Conservation (phyloP, 1,140 invertebrate genomes). For the Drosophila triauraria region DNA sequence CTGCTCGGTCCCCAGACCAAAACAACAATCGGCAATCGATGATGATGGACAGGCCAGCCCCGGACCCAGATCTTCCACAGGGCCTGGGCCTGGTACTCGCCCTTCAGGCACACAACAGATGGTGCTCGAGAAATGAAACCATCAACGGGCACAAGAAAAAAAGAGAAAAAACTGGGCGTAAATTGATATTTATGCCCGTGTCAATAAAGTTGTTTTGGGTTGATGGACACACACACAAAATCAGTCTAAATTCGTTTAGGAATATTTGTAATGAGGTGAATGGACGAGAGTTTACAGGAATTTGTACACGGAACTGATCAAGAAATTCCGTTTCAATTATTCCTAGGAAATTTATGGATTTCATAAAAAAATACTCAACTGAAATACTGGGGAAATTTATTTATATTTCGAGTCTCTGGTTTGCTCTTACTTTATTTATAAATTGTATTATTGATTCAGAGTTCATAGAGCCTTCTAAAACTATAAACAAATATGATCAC, state of each 20-base stretch:
- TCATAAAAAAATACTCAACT: background rate
- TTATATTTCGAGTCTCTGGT: background rate
- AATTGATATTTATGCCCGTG: slow-evolving; percentile 61
- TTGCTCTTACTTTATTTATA: background rate
- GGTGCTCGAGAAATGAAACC: slow-evolving; percentile 51
- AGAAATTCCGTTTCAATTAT: background rate
- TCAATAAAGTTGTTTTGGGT: slow-evolving; percentile 47
- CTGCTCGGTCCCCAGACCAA: slow-evolving; percentile 5
- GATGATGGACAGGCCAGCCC: slow-evolving; percentile 61
- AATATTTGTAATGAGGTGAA: slow-evolving; percentile 48
- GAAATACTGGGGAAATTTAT: background rate
- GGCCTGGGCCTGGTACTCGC: slow-evolving; percentile 17
- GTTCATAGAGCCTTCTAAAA: background rate
- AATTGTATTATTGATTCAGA: background rate
- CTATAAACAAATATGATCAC: background rate
- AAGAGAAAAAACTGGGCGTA: slow-evolving; percentile 48
- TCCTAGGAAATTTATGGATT: background rate
- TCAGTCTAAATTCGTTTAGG: slow-evolving; percentile 23
- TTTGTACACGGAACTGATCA: background rate
- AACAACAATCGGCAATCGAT: slow-evolving; percentile 39
- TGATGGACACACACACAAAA: slow-evolving; percentile 27
- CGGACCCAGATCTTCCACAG: slow-evolving; percentile 21
- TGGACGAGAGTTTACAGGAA: slow-evolving; percentile 3
- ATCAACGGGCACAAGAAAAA: slow-evolving; percentile 30
- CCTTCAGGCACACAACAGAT: slow-evolving; percentile 49